These are phyloP conservation scores for Caloenas nicobarica DNA, from an alignment of 2,113 vertebrate species.

Conservation along the genomic window DNA sequence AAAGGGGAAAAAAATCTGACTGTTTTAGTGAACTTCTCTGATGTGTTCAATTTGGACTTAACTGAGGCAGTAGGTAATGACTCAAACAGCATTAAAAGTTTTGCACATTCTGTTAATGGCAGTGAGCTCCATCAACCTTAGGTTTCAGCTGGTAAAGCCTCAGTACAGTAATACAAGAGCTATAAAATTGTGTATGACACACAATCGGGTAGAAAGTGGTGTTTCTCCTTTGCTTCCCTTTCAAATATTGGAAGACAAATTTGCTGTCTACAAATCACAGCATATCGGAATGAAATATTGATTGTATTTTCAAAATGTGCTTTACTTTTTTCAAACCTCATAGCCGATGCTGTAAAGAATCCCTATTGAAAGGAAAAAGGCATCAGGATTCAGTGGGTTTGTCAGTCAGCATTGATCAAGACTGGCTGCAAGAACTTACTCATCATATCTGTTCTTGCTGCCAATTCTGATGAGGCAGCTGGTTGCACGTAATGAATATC, in stretches of 20 bases:
- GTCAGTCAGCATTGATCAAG: not conserved
- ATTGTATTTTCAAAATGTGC: not conserved
- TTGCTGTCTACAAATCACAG: not conserved
- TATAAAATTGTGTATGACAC: not conserved
- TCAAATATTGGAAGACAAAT: not conserved
- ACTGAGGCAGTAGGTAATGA: not conserved
- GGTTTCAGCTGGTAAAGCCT: not conserved
- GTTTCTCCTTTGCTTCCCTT: not conserved
- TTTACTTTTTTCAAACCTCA: not conserved
- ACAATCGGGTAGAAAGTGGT: not conserved
- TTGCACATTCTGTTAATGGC: not conserved
- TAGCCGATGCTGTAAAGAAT: not conserved
- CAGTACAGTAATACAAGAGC: not conserved
- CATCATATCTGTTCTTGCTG: not conserved
- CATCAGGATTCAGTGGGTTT: not conserved
- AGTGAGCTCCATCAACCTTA: not conserved
- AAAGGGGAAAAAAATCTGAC: accelerated
- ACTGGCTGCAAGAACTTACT: not conserved
- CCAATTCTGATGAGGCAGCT: conserved; percentile 20
- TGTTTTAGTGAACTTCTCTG: not conserved
- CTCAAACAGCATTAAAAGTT: not conserved
- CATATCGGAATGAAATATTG: not conserved
- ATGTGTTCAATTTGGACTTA: not conserved
- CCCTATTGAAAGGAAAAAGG: not conserved
- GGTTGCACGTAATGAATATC: not conserved